phyloP scores from a whole-genome alignment of 2,113 vertebrate species.

The Cephalopterus ornatus region DNA sequence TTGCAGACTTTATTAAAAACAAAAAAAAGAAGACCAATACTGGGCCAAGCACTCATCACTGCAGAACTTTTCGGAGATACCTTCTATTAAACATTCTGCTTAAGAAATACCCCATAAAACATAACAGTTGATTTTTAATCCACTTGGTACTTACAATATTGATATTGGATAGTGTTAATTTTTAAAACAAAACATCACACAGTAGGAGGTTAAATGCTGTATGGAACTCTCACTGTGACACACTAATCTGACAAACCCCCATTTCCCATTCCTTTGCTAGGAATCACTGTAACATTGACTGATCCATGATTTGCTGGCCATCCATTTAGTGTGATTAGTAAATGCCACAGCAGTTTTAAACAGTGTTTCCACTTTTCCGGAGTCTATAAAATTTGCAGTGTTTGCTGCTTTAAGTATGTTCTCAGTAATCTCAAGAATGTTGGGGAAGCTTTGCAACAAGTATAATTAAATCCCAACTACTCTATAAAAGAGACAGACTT shows the following conservation, averaged over 20 bases:
- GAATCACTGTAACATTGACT: neutral
- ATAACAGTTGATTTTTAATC: neutral
- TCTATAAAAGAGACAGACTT: neutral
- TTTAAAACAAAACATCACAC: neutral
- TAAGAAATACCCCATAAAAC: neutral
- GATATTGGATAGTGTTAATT: neutral
- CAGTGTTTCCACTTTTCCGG: neutral
- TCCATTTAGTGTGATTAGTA: neutral
- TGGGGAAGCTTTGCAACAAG: neutral
- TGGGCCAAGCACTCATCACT: neutral
- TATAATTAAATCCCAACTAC: conserved; percentile 14
- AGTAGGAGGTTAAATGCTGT: neutral
- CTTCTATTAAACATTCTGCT: neutral
- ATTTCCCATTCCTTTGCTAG: neutral
- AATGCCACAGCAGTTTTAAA: neutral
- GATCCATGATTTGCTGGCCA: neutral
- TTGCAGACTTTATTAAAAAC: neutral
- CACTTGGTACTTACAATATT: neutral
- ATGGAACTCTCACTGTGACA: neutral
- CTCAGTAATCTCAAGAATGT: neutral
- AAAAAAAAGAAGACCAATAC: neutral
- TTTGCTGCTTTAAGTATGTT: neutral
- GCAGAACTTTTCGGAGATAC: neutral
- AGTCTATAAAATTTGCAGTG: neutral
- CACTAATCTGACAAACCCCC: neutral